Evolutionary conservation across 1,140 invertebrate species (phyloP).

Genomic region (Cydia splendana): DNA sequence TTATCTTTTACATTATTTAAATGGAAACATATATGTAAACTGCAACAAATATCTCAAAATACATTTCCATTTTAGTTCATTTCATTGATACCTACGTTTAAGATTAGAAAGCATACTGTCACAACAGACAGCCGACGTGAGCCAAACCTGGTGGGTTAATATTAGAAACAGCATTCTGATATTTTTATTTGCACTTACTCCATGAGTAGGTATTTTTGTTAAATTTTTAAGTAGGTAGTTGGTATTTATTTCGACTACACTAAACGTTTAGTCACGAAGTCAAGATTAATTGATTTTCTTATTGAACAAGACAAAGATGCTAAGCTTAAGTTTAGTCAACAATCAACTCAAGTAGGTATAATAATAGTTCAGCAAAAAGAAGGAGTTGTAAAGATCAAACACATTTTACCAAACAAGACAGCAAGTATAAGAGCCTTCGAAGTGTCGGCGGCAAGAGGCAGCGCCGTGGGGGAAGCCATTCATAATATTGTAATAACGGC

Average conservation of each 20-base stretch:
- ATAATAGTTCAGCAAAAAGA: too few species aligned
- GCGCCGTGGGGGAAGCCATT: slow-evolving; percentile 69
- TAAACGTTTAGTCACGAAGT: too few species aligned
- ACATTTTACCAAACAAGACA: slow-evolving; percentile 9
- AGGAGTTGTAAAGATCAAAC: not conserved
- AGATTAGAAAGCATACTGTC: not conserved
- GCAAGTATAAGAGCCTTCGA: slow-evolving; percentile 42
- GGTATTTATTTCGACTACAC: too few species aligned
- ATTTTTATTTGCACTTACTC: not conserved
- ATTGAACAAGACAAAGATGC: too few species aligned
- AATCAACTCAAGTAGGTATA: too few species aligned
- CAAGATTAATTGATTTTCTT: too few species aligned
- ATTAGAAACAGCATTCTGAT: not conserved
- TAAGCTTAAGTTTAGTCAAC: too few species aligned
- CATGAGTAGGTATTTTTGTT: not conserved
- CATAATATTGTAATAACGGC: slow-evolving; percentile 80
- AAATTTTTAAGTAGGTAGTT: not conserved
- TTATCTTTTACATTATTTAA: too few species aligned
- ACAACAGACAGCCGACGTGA: not conserved
- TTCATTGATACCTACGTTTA: not conserved
- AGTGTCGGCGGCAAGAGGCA: slow-evolving; percentile 44
- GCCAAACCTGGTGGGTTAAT: not conserved
- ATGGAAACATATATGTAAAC: not conserved
- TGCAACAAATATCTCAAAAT: not conserved
- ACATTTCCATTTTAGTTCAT: not conserved